Base-by-base conservation (phyloP, 2,113 vertebrate genomes). In the Martes martes region DNA sequence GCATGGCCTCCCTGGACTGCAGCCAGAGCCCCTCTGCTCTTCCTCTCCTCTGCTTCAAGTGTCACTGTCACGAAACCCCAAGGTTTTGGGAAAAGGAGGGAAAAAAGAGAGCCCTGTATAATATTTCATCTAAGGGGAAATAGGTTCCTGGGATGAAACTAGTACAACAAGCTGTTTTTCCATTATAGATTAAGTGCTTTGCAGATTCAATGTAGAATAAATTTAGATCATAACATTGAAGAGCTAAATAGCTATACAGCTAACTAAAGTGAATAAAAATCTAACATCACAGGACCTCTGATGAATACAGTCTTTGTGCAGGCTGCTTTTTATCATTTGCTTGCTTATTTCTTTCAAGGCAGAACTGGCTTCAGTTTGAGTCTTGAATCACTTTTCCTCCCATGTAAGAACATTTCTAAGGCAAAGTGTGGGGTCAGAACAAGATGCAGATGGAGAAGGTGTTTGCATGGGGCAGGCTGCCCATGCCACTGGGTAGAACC, bases 241-340 rank as follows among this genome's bases (percentile, higher is more conserved):
- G 47, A 74, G 52, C 90, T 96, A 95, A 96, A 91, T 67, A 97
- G 79, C 85, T 93, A 83, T 28, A 80, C 14, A 83, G 85, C 50
- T 61, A 82, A 78, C 61, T 74, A 96, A 97, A 97, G 1, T 92
- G 97, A 98, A 94, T 96, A 94, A 81, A 93, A 97, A 65, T 28
- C 74, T 63, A 69, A 87, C 9, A 11, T 84, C 74, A 55, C 45
- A 36, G 33, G 36, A 50, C 50, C 6, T 50, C 69, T 0, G 1
- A 89, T 81, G 74, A 96, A 96, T 65, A 50, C 39, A 19, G 92
- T 45, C 83, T 94, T 90, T 88, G 55, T 95, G 92, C 69, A 59
- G 74, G 21, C 24, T 0, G 1, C 86, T 74, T 91, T 96, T 95
- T 50, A 87, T 90, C 79, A 16, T 45, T 24, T 36, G 85, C 85